Conservation (phyloP, 23 tunicate genomes). For the Halocynthia aurantium region DNA sequence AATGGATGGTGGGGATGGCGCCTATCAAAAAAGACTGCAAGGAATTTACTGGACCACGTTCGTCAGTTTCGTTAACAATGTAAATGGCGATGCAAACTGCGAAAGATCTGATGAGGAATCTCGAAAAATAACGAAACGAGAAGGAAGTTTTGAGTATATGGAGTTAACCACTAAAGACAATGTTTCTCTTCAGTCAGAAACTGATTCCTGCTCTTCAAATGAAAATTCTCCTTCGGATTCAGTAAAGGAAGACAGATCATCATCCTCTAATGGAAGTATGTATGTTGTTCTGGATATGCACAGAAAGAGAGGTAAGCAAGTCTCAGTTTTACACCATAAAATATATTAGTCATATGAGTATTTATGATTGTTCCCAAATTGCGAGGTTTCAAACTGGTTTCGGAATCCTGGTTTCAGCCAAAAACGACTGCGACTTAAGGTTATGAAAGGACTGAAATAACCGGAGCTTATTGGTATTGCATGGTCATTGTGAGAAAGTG, state of each 20-base stretch:
- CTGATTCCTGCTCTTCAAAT: background rate
- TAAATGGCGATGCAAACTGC: background rate
- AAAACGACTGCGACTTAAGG: too few relatives aligned
- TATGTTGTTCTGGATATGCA: conserved; percentile 21
- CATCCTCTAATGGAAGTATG: background rate
- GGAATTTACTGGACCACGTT: conserved; percentile 28
- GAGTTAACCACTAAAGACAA: conserved; percentile 18
- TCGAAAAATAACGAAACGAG: background rate
- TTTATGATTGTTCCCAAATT: too few relatives aligned
- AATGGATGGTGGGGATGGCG: background rate
- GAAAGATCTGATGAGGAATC: conserved; percentile 1
- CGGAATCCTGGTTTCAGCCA: too few relatives aligned
- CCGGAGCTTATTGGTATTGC: too few relatives aligned
- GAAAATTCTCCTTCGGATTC: conserved; percentile 7
- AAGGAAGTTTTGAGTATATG: conserved; percentile 30
- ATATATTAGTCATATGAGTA: too few relatives aligned
- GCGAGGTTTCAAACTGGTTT: too few relatives aligned
- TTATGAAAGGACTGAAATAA: too few relatives aligned
- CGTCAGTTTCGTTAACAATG: conserved; percentile 12
- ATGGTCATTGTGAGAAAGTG: too few relatives aligned
- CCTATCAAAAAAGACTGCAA: conserved; percentile 5
- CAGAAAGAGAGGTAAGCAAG: background rate
- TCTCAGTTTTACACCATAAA: background rate
- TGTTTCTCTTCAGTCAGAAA: conserved; percentile 2
- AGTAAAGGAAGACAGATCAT: conserved; percentile 12